Evolutionary conservation across 2,797 vertebrate genomes (phyloP).

Genomic region (Dermochelys coriacea): DNA sequence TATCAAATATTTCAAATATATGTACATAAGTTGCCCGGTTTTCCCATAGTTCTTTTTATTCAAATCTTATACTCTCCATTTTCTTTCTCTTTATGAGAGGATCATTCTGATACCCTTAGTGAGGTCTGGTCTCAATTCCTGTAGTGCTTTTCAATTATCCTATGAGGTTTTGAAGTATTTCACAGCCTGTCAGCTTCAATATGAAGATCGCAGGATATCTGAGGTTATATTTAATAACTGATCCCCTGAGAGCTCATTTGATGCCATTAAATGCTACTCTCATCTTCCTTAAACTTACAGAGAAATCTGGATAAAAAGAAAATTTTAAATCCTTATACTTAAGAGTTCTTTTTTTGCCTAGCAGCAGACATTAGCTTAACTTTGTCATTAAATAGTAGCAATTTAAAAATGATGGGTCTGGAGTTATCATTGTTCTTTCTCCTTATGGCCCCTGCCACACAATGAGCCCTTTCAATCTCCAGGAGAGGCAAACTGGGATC

Average conservation of each 20-base stretch:
- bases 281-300: not conserved
- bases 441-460: not conserved
- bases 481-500: not conserved
- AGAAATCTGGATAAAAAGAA: not conserved
- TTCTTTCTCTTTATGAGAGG: not conserved
- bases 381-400: not conserved
- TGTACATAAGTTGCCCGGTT: not conserved
- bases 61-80: not conserved
- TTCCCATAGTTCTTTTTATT: not conserved
- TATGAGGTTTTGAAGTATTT: not conserved
- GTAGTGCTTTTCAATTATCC: not conserved
- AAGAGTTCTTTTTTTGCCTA: not conserved
- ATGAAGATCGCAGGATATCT: not conserved
- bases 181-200: not conserved
- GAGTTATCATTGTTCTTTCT: not conserved
- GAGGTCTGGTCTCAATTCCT: not conserved
- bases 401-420: not conserved
- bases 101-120: not conserved
- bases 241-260: not conserved
- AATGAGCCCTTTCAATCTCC: not conserved
- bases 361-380: not conserved
- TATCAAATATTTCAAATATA: not conserved
- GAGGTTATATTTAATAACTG: not conserved
- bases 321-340: not conserved
- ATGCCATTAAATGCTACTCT: not conserved